phyloP scores from a whole-genome alignment of 2,888 invertebrate species.

The Eupeodes luniger region DNA sequence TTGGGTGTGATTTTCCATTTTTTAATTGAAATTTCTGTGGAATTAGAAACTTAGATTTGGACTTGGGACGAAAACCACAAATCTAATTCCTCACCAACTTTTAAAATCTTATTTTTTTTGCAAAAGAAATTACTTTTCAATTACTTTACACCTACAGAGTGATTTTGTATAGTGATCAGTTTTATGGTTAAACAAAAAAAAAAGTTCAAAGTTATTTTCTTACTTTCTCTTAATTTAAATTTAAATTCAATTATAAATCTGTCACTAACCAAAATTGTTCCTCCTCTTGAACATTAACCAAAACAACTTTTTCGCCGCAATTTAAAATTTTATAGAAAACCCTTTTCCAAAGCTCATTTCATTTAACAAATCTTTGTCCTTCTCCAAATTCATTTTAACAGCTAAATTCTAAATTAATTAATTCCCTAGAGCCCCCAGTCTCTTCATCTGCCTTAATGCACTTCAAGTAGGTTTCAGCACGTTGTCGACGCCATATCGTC shows the following conservation, averaged over 20 bases:
- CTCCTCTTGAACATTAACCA: neutral
- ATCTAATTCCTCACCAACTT: too few species aligned
- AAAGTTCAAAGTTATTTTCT: neutral
- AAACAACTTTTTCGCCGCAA: neutral
- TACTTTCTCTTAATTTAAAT: neutral
- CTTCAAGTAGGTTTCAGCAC: constrained; percentile 14
- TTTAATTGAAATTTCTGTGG: too few species aligned
- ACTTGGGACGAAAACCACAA: too few species aligned
- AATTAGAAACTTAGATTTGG: too few species aligned
- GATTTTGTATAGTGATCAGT: too few species aligned
- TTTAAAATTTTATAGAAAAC: neutral
- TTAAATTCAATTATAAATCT: neutral
- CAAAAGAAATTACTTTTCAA: too few species aligned
- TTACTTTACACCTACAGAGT: too few species aligned
- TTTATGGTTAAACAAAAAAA: neutral
- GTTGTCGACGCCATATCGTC: too few species aligned
- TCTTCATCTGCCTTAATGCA: constrained; percentile 49
- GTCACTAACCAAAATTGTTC: neutral
- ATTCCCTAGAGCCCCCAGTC: constrained; percentile 15
- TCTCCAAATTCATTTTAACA: constrained; percentile 31
- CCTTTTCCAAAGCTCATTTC: neutral
- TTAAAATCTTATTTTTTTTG: too few species aligned
- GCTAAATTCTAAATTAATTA: constrained; percentile 60
- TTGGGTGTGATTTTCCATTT: too few species aligned
- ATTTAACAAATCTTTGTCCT: neutral